A percentile compares a stretch with the other conserved stretches of the same genome.
These are phyloP conservation scores for Zele albiditarsus DNA, from an alignment of 2,888 invertebrate species.

Conservation along the genomic window DNA sequence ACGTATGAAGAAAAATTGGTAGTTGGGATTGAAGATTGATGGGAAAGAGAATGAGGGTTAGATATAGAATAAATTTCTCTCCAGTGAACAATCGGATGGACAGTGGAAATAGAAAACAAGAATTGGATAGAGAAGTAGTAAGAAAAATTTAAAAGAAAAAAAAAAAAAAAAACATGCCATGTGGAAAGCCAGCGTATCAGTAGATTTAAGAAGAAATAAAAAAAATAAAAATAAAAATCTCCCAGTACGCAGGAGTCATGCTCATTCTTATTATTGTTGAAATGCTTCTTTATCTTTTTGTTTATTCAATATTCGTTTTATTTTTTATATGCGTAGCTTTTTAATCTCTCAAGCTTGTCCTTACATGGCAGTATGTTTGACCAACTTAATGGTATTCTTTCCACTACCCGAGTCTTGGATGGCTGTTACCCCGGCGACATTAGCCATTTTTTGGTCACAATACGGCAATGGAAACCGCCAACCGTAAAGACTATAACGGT, in stretches of 20 bases:
- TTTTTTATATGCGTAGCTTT: slow-evolving; percentile 32
- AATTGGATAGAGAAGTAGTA: slow-evolving; percentile 30
- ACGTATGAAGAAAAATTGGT: slow-evolving; percentile 27
- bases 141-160: slow-evolving; percentile 41
- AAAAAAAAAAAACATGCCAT: slow-evolving; percentile 63
- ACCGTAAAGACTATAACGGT: slow-evolving; percentile 88
- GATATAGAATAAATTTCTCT: slow-evolving; percentile 46
- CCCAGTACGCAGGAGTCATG: slow-evolving; percentile 46
- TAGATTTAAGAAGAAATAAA: slow-evolving; percentile 31
- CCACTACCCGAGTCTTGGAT: slow-evolving; percentile 72
- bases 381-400: slow-evolving; percentile 73
- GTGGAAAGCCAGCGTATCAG: slow-evolving; percentile 65
- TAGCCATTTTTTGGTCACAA: slow-evolving; percentile 91
- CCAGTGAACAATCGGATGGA: slow-evolving; percentile 39
- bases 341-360: slow-evolving; percentile 56
- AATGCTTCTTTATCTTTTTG: slow-evolving; percentile 29
- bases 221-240: slow-evolving; percentile 23
- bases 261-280: slow-evolving; percentile 44
- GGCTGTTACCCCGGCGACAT: slow-evolving; percentile 72
- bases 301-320: slow-evolving; percentile 22
- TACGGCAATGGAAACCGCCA: slow-evolving; percentile 97
- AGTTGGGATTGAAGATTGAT: background rate
- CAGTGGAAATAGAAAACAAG: slow-evolving; percentile 32
- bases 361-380: slow-evolving; percentile 73
- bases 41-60: slow-evolving; percentile 2